These are phyloP conservation scores for Gerris lacustris DNA, from an alignment of 2,888 invertebrate genomes.

Conservation along the genomic window DNA sequence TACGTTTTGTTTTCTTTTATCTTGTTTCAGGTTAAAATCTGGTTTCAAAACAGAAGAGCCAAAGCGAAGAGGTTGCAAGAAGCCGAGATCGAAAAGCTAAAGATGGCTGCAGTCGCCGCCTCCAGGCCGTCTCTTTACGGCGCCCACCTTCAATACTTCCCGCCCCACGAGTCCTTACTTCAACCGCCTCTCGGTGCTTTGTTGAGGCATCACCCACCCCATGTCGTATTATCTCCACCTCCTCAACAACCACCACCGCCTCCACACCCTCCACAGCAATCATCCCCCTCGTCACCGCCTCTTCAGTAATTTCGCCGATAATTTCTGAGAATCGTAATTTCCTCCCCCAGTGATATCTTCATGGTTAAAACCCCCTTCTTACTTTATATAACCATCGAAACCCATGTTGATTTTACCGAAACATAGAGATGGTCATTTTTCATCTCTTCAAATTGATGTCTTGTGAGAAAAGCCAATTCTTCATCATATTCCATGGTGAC, in stretches of 20 bases:
- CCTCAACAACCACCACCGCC: not conserved
- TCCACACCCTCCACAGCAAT: not conserved
- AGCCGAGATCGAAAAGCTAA: conserved; percentile 84
- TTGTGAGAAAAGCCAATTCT: too few species aligned
- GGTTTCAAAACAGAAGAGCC: conserved; percentile 86
- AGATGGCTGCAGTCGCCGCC: conserved; percentile 52
- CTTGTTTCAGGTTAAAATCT: conserved; percentile 64
- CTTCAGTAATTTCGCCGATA: not conserved
- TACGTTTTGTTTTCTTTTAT: too few species aligned
- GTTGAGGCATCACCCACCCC: not conserved
- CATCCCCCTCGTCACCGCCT: not conserved
- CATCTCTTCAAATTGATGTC: too few species aligned
- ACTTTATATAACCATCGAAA: too few species aligned
- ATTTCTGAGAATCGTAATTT: too few species aligned
- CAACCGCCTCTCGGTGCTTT: conserved; percentile 22
- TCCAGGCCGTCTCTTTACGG: conserved; percentile 39
- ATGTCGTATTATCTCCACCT: not conserved
- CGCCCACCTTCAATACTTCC: conserved; percentile 31
- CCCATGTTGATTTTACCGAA: too few species aligned
- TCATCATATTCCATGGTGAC: too few species aligned
- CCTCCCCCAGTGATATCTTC: too few species aligned
- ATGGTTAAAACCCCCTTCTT: too few species aligned
- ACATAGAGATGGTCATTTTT: too few species aligned
- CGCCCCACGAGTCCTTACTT: conserved; percentile 44
- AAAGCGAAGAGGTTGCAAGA: conserved; percentile 95